phyloP scores from a whole-genome alignment of 1,140 invertebrate species.

The Drosophila littoralis region DNA sequence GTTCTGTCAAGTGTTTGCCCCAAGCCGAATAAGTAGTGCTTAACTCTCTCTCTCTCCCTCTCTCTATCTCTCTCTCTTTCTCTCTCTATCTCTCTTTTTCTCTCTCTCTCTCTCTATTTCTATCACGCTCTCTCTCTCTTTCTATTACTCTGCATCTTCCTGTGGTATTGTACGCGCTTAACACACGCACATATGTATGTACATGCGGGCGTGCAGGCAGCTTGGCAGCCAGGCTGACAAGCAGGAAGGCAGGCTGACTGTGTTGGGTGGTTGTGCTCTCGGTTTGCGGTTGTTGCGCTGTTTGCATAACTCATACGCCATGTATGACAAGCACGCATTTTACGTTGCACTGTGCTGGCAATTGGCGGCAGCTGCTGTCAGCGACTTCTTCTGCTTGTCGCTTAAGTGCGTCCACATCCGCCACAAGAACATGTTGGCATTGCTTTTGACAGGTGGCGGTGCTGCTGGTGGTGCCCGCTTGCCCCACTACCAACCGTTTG shows the following conservation, averaged over 20 bases:
- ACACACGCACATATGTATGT: constrained; percentile 14
- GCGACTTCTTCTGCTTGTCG: constrained; percentile 10
- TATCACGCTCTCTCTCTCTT: not conserved
- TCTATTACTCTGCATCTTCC: not conserved
- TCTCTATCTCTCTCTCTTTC: not conserved
- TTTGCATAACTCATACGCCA: constrained; percentile 48
- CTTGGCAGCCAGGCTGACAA: no score
- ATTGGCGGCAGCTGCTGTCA: constrained; percentile 46
- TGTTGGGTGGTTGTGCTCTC: constrained; percentile 5
- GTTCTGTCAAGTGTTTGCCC: constrained; percentile 34
- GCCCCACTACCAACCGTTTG: not conserved
- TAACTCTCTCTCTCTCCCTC: not conserved
- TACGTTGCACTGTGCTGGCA: constrained; percentile 31
- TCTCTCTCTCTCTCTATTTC: not conserved
- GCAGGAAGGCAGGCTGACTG: not conserved
- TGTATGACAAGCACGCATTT: constrained; percentile 34
- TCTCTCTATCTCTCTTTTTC: not conserved
- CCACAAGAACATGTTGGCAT: constrained; percentile 34
- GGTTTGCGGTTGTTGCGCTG: constrained; percentile 13
- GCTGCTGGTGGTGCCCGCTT: no score
- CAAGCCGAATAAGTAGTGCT: constrained; percentile 17
- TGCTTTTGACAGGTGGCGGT: constrained; percentile 38
- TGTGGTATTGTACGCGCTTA: constrained; percentile 7
- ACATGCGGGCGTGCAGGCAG: not conserved
- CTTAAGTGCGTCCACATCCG: constrained; percentile 31